These are phyloP conservation scores for Protonemura montana DNA, from an alignment of 2,888 invertebrate genomes.

Conservation along the genomic window DNA sequence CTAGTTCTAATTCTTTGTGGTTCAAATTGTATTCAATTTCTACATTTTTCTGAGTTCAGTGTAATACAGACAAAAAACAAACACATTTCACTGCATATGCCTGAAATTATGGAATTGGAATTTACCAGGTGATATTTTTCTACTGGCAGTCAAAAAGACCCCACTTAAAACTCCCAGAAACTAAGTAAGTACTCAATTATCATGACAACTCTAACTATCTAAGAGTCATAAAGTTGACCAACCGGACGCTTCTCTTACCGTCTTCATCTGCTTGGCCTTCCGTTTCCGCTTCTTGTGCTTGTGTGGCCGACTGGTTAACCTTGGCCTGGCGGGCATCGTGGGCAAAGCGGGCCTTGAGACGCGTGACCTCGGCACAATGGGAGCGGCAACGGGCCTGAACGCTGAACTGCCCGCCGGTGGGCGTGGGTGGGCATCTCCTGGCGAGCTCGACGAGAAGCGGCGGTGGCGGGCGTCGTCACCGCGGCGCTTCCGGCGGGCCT, in stretches of 20 bases:
- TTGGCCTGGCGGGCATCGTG: constrained; percentile 23
- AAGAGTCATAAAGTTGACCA: too few relatives aligned
- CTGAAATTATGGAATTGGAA: too few relatives aligned
- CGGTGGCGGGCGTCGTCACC: constrained; percentile 12
- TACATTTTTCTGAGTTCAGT: too few relatives aligned
- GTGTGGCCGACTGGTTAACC: constrained; percentile 52
- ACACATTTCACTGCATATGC: too few relatives aligned
- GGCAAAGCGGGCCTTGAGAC: not conserved
- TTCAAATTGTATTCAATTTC: too few relatives aligned
- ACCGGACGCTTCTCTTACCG: constrained; percentile 46
- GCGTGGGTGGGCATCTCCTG: not conserved
- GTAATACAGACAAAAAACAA: too few relatives aligned
- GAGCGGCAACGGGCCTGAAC: not conserved
- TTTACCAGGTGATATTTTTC: too few relatives aligned
- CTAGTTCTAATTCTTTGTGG: too few relatives aligned
- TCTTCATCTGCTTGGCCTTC: constrained; percentile 49
- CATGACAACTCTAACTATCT: too few relatives aligned
- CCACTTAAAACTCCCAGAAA: too few relatives aligned
- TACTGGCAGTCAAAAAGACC: too few relatives aligned
- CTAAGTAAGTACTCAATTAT: too few relatives aligned
- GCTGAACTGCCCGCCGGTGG: not conserved
- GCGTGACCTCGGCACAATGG: not conserved
- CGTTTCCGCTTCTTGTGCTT: constrained; percentile 58
- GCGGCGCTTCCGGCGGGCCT: constrained; percentile 3
- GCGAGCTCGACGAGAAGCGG: constrained; percentile 32